Conservation (phyloP, 1,140 invertebrate genomes). For the Aphelinus certus region DNA sequence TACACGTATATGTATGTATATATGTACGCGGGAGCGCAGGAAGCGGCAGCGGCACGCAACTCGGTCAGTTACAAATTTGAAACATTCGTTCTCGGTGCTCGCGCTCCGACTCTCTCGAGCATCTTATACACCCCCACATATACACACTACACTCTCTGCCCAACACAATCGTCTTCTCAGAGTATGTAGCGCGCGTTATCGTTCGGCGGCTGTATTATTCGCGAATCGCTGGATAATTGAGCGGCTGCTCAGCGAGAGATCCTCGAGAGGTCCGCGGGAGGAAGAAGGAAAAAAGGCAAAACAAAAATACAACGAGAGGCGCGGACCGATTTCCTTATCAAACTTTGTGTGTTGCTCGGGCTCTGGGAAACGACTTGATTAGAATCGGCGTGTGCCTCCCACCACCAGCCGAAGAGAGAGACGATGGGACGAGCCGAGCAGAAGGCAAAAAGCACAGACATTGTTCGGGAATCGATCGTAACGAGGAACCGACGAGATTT, state of each 20-base stretch:
- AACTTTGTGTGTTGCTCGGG: constrained; percentile 13
- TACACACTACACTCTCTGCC: too few species aligned
- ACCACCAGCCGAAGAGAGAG: not conserved
- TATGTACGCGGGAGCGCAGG: too few species aligned
- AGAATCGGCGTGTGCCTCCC: constrained; percentile 5
- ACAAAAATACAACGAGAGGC: too few species aligned
- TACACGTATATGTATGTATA: too few species aligned
- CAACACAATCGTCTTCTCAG: too few species aligned
- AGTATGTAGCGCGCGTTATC: not conserved
- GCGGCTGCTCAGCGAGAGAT: not conserved
- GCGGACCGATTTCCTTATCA: constrained; percentile 31
- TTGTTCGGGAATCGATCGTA: constrained; percentile 24
- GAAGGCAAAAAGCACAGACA: not conserved
- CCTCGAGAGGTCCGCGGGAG: not conserved
- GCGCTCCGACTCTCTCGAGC: not conserved
- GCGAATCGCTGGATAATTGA: constrained; percentile 20
- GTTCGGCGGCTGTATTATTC: not conserved
- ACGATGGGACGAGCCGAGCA: not conserved
- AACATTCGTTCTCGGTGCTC: not conserved
- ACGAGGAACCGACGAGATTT: not conserved
- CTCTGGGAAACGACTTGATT: constrained; percentile 17
- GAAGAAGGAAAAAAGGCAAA: constrained; percentile 4
- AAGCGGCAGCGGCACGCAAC: not conserved
- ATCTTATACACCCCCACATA: too few species aligned
- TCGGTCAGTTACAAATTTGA: constrained; percentile 17